Conservation (phyloP, 2,888 invertebrate species). For the Drosophila sordidapex region DNA sequence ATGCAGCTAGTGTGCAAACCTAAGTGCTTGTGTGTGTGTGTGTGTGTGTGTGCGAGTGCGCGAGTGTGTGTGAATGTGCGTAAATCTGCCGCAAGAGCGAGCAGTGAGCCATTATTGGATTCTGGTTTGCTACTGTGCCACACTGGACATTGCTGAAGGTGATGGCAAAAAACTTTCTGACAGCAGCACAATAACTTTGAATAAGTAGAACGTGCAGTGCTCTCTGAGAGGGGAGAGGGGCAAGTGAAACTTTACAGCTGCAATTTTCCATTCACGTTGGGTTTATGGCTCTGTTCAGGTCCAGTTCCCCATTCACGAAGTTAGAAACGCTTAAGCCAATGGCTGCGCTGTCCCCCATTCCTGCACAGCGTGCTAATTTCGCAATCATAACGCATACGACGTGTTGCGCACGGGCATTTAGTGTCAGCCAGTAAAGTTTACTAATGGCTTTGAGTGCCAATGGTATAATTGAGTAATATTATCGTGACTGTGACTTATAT, state of each 20-base stretch:
- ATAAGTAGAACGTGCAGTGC: conserved; percentile 60
- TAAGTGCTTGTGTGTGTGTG: conserved; percentile 12
- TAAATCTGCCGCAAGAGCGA: conserved; percentile 60
- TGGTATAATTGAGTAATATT: neutral
- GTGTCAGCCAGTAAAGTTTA: neutral
- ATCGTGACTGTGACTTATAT: neutral
- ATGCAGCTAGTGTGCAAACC: conserved; percentile 27
- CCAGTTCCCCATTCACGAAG: conserved; percentile 29
- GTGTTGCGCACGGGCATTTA: conserved; percentile 8
- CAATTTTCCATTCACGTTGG: conserved; percentile 59
- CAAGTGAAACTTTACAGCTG: conserved; percentile 39
- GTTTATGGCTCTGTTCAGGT: conserved; percentile 14
- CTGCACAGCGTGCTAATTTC: conserved; percentile 16
- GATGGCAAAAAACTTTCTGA: conserved; percentile 56
- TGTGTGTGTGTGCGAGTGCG: conserved; percentile 3
- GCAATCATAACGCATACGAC: conserved; percentile 49
- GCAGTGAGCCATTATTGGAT: conserved; percentile 67
- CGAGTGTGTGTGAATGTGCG: conserved; percentile 43
- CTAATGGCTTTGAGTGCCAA: neutral
- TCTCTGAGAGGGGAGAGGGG: conserved; percentile 1
- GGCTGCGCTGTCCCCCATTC: neutral
- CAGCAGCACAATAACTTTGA: conserved; percentile 74
- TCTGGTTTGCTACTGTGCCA: conserved; percentile 39
- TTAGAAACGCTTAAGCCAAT: conserved; percentile 39
- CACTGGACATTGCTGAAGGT: conserved; percentile 50